Percentiles rank a stretch among this genome's conserved stretches.
These are phyloP conservation scores for Ia io DNA, from an alignment of 2,113 vertebrate genomes.

Conservation along the genomic window DNA sequence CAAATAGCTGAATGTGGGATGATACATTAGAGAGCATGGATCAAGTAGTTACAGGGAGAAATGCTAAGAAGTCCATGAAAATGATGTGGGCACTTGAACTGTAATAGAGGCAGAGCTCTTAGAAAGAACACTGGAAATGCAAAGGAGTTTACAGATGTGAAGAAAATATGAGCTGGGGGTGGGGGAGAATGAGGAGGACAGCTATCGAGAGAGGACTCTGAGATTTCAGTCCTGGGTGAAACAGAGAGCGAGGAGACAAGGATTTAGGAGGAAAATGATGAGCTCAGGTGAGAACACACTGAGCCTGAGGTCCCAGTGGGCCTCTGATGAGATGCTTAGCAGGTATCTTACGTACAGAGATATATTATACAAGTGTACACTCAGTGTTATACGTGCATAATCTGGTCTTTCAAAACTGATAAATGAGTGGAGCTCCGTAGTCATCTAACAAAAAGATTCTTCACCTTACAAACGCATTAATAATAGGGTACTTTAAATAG, in stretches of 20 bases:
- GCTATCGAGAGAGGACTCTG: background rate
- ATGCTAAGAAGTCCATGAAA: background rate
- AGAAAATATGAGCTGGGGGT: background rate
- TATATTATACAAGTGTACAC: background rate
- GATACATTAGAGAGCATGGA: background rate
- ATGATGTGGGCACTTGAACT: background rate
- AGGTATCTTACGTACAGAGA: background rate
- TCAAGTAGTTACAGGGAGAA: background rate
- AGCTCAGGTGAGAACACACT: background rate
- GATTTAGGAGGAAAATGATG: background rate
- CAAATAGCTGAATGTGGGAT: background rate
- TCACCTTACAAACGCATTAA: slow-evolving; percentile 51
- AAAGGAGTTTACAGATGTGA: background rate
- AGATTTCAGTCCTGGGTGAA: background rate
- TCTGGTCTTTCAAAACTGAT: slow-evolving; percentile 46
- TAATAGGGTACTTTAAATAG: slow-evolving; percentile 62
- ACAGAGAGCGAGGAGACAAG: too few relatives aligned
- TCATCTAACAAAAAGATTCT: slow-evolving; percentile 32
- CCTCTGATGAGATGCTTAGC: background rate
- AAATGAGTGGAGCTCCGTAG: background rate
- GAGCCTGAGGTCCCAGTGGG: background rate
- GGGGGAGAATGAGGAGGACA: background rate
- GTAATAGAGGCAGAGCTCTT: background rate
- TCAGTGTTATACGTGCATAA: background rate
- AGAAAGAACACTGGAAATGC: background rate